These are phyloP conservation scores for Nicator chloris DNA, from an alignment of 2,113 vertebrate species.

Conservation along the genomic window DNA sequence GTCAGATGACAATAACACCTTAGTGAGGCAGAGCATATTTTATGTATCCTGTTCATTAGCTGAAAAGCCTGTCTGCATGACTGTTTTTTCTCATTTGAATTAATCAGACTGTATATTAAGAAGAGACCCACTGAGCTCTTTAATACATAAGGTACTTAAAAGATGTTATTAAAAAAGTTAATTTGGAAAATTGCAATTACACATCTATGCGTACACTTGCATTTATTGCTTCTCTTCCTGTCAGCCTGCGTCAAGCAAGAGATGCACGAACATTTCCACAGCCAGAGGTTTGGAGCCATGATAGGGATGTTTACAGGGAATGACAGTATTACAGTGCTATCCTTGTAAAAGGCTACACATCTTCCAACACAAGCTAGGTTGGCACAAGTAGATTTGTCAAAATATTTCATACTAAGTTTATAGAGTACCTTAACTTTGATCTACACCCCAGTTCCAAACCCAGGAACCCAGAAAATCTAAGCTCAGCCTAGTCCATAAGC, in stretches of 20 bases:
- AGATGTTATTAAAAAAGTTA: constrained; percentile 27
- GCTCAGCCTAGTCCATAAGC: not conserved
- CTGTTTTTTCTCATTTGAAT: constrained; percentile 32
- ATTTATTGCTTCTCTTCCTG: not conserved
- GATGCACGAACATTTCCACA: not conserved
- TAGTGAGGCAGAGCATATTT: constrained; percentile 10
- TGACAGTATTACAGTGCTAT: not conserved
- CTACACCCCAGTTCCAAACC: not conserved
- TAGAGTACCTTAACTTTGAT: not conserved
- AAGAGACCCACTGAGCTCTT: not conserved
- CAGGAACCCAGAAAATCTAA: not conserved
- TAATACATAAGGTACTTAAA: constrained; percentile 12
- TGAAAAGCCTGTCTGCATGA: constrained; percentile 29
- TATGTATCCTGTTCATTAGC: constrained; percentile 40
- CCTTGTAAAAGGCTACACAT: not conserved
- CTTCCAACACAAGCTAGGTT: not conserved
- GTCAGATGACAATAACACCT: constrained; percentile 36
- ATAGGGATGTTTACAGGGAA: not conserved
- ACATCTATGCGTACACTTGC: not conserved
- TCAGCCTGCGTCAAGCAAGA: not conserved
- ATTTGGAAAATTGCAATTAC: constrained; percentile 12
- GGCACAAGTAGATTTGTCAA: not conserved
- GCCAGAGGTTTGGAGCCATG: not conserved
- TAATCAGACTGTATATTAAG: constrained; percentile 34
- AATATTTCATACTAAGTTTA: not conserved